Evolutionary conservation across 2,888 invertebrate species (phyloP).

Genomic region (Apamea sordens): DNA sequence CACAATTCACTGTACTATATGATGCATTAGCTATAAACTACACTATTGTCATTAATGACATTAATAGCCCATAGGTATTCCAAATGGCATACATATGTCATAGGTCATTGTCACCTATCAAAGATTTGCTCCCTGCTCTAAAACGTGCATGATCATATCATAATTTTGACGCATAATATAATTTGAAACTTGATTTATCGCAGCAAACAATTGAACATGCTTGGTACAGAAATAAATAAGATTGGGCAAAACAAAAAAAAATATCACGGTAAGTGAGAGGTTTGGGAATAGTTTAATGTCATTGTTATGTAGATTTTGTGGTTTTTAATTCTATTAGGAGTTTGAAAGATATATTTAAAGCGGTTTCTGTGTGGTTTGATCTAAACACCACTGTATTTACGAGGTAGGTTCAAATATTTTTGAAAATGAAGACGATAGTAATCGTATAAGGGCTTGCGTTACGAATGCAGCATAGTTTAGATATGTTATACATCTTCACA

Average conservation of each 20-base stretch:
- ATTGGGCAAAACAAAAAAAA: conserved; percentile 48
- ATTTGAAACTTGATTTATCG: conserved; percentile 59
- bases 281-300: conserved; percentile 26
- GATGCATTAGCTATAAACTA: conserved; percentile 22
- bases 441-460: not conserved
- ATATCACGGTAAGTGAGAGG: conserved; percentile 46
- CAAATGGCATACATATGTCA: conserved; percentile 45
- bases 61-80: conserved; percentile 38
- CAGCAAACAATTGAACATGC: conserved; percentile 36
- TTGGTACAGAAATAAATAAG: conserved; percentile 47
- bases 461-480: not conserved
- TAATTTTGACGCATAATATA: conserved; percentile 52
- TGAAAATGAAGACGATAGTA: not conserved
- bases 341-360: not conserved
- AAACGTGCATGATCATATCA: conserved; percentile 59
- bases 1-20: not conserved
- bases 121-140: conserved; percentile 44
- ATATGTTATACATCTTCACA: not conserved
- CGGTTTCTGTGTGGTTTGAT: not conserved
- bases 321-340: not conserved
- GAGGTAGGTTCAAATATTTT: not conserved
- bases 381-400: not conserved
- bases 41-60: conserved; percentile 5
- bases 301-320: conserved; percentile 10
- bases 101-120: conserved; percentile 62